A percentile compares a stretch with the other conserved stretches of the same genome.
These are phyloP conservation scores for Lindbergichthys nudifrons DNA, from an alignment of 2,797 vertebrate genomes.

Conservation along the genomic window DNA sequence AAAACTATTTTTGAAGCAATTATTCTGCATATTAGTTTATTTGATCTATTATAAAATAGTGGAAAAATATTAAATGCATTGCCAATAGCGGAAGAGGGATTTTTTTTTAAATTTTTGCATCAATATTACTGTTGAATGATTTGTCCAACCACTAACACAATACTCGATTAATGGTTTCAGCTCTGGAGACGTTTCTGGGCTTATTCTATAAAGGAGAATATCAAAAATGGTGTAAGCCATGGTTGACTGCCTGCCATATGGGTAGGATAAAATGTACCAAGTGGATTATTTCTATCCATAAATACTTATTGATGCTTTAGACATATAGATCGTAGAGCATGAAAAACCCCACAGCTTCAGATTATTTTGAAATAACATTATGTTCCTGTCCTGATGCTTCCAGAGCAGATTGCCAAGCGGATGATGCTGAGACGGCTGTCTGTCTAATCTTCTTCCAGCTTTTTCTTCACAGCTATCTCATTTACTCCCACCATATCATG, in stretches of 20 bases:
- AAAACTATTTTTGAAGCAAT: background rate
- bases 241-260: background rate
- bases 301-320: conserved; percentile 1
- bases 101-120: background rate
- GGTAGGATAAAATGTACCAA: background rate
- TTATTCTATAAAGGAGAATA: background rate
- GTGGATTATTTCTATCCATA: background rate
- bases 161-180: background rate
- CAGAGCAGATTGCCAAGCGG: background rate
- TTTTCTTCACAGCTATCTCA: conserved; percentile 60
- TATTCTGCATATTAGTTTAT: background rate
- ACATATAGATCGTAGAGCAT: conserved; percentile 7
- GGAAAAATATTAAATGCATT: background rate
- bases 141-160: background rate
- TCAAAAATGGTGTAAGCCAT: background rate
- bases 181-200: background rate
- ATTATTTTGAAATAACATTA: conserved; percentile 16
- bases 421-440: conserved; percentile 37
- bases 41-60: background rate
- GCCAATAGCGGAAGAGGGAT: too few relatives aligned
- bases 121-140: background rate
- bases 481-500: conserved; percentile 45
- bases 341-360: background rate
- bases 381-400: conserved; percentile 32
- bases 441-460: conserved; percentile 58